Conservation (phyloP, 2,888 invertebrate species). For the Tachina grossa region DNA sequence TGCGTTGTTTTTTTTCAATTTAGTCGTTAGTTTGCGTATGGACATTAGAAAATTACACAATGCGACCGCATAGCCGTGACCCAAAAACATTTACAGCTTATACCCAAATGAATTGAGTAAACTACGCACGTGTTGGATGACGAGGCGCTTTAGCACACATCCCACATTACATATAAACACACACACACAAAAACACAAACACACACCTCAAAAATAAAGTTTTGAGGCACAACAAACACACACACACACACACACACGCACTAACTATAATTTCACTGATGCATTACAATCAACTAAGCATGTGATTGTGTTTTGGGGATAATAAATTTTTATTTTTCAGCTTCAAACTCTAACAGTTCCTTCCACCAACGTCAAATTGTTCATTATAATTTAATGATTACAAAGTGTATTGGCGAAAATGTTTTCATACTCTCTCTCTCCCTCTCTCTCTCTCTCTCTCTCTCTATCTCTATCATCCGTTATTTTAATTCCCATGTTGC, state of each 20-base stretch:
- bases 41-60: slow-evolving; percentile 20
- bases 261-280: neutral
- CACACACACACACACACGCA: neutral
- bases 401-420: neutral
- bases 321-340: neutral
- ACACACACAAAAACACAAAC: neutral
- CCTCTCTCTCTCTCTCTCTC: too few species aligned
- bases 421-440: neutral
- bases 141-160: neutral
- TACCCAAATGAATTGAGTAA: slow-evolving; percentile 31
- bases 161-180: too few species aligned
- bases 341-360: neutral
- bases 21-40: neutral
- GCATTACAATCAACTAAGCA: slow-evolving; percentile 16
- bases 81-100: neutral
- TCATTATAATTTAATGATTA: slow-evolving; percentile 5
- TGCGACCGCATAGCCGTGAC: neutral
- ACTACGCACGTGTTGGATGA: slow-evolving; percentile 5
- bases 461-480: too few species aligned
- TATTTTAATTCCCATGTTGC: neutral
- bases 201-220: too few species aligned
- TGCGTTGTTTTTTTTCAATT: neutral
- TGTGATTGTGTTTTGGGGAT: neutral
- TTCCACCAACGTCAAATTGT: neutral
- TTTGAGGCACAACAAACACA: too few species aligned